phyloP scores from a whole-genome alignment of 1,140 invertebrate genomes.

The Drosophila sp. region DNA sequence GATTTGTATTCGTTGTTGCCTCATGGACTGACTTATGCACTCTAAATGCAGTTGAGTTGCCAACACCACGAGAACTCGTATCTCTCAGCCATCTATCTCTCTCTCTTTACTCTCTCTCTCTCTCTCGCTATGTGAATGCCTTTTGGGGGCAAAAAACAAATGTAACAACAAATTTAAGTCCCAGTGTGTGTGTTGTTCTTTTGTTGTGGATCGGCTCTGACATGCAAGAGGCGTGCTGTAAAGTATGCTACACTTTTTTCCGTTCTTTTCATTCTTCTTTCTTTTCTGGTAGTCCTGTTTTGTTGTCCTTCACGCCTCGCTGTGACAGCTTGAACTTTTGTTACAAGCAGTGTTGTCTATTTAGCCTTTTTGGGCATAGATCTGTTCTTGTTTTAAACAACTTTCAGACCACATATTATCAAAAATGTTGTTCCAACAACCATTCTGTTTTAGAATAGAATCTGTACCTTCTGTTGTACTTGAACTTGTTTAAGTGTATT shows the following conservation, averaged over 20 bases:
- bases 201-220: slow-evolving; percentile 21
- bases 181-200: slow-evolving; percentile 49
- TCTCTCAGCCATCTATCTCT: background rate
- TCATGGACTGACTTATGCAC: slow-evolving; percentile 74
- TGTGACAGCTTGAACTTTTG: slow-evolving; percentile 54
- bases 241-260: slow-evolving; percentile 42
- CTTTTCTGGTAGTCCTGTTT: slow-evolving; percentile 28
- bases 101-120: slow-evolving; percentile 5
- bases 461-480: too few species aligned
- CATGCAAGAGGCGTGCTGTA: slow-evolving; percentile 51
- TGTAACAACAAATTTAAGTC: slow-evolving; percentile 68
- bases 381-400: too few species aligned
- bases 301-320: slow-evolving; percentile 56
- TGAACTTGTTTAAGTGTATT: too few species aligned
- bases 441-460: too few species aligned
- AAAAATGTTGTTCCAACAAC: too few species aligned
- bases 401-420: too few species aligned
- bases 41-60: slow-evolving; percentile 73
- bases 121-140: slow-evolving; percentile 4
- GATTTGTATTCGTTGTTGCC: slow-evolving; percentile 22
- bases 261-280: slow-evolving; percentile 1
- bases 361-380: too few species aligned
- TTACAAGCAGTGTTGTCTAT: slow-evolving; percentile 22
- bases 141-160: slow-evolving; percentile 45
- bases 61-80: slow-evolving; percentile 33